Evolutionary conservation across 1,140 invertebrate genomes (phyloP).

Genomic region (Drosophila navojoa): DNA sequence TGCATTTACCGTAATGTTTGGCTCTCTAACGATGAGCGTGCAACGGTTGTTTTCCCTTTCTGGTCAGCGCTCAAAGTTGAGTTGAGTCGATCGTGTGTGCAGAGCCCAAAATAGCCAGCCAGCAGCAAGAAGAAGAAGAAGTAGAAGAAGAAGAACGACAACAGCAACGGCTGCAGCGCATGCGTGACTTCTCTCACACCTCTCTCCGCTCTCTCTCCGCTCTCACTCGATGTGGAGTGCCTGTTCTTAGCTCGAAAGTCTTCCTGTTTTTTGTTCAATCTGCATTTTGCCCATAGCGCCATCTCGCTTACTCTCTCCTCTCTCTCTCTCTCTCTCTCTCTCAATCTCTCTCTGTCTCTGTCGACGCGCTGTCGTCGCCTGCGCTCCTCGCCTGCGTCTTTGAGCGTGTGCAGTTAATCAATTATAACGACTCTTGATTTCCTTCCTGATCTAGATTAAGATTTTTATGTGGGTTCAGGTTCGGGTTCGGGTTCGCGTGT

Average conservation of each 20-base stretch:
- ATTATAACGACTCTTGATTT: slow-evolving; percentile 84
- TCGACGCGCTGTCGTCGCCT: neutral
- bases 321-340: neutral
- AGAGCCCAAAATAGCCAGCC: slow-evolving; percentile 69
- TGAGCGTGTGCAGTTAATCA: slow-evolving; percentile 78
- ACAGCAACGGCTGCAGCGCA: slow-evolving; percentile 26
- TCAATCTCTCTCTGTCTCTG: neutral
- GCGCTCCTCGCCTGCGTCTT: neutral
- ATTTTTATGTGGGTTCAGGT: slow-evolving; percentile 61
- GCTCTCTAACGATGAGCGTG: slow-evolving; percentile 68
- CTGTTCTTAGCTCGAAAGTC: slow-evolving; percentile 48
- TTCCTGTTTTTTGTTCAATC: slow-evolving; percentile 71
- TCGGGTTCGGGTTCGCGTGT: slow-evolving; percentile 18
- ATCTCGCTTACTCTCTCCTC: neutral
- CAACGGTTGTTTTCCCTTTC: slow-evolving; percentile 84
- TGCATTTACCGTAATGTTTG: slow-evolving; percentile 69
- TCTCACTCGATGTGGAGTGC: neutral
- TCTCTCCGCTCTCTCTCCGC: neutral
- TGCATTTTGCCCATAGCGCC: slow-evolving; percentile 34
- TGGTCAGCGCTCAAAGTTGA: slow-evolving; percentile 54
- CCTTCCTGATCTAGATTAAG: slow-evolving; percentile 83
- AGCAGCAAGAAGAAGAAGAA: neutral
- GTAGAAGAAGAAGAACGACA: neutral
- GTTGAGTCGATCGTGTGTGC: slow-evolving; percentile 36
- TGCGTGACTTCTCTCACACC: slow-evolving; percentile 59